Conservation (phyloP, 2,797 vertebrate genomes). For the Mycteria americana region DNA sequence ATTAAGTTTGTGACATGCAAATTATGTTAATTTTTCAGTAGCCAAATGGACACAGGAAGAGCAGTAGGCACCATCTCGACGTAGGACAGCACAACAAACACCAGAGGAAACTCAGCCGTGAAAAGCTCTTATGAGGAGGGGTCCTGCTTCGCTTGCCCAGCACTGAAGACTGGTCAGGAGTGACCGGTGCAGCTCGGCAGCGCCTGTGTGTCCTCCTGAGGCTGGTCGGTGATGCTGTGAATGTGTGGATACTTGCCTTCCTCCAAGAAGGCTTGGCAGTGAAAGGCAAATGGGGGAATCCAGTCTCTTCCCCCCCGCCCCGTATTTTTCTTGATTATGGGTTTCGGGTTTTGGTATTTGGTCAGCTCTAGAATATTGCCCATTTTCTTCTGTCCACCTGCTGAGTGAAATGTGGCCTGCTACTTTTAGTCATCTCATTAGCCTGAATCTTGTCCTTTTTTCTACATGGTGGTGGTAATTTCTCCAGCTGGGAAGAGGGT, state of each 20-base stretch:
- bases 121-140: not conserved
- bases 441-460: not conserved
- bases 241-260: not conserved
- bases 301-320: not conserved
- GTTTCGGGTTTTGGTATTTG: not conserved
- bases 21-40: not conserved
- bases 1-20: not conserved
- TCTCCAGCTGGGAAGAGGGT: not conserved
- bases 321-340: not conserved
- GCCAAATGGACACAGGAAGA: not conserved
- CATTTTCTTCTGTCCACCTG: not conserved
- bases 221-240: too few species aligned
- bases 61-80: not conserved
- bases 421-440: not conserved
- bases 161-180: not conserved
- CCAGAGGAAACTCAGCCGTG: not conserved
- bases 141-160: too few species aligned
- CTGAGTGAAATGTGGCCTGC: not conserved
- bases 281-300: not conserved
- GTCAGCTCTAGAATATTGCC: not conserved
- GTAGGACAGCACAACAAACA: too few species aligned
- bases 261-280: not conserved
- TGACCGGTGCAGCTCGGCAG: rapidly evolving
- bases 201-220: rapidly evolving
- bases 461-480: not conserved